Evolutionary conservation across 2,113 vertebrate genomes (phyloP), one percentile per base, ranked within the genome.

Genomic region (Catharus bicknelli): DNA sequence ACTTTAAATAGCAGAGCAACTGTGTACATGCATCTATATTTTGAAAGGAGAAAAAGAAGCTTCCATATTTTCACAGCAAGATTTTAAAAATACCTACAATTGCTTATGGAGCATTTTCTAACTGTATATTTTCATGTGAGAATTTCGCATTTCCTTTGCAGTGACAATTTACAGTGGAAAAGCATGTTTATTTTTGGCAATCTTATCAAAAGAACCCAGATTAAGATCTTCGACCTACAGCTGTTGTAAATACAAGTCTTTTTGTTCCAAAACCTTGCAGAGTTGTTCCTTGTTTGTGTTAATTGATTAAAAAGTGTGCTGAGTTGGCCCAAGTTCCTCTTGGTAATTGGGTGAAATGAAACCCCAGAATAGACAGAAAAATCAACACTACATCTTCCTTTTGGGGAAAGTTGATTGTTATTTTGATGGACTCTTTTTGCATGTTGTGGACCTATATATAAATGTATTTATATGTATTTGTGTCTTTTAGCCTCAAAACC

Each of bases 171-270:
- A 15, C 29, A 76, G 70, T 85, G 59, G 27, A 70, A 83, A 25
- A 72, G 51, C 40, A 20, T 38, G 38, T 48, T 86, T 74, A 47
- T 72, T 83, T 90, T 77, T 93, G 34, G 29, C 57, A 48, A 6
- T 53, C 51, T 83, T 86, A 73, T 94, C 64, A 78, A 90, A 92
- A 69, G 21, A 55, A 36, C 16, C 43, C 59, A 87, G 72, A 86
- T 90, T 74, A 93, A 76, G 42, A 89, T 93, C 59, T 95, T 79
- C 85, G 78, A 90, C 54, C 67, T 84, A 63, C 61, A 95, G 61
- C 78, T 79, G 75, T 78, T 74, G 45, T 51, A 83, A 82, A 89
- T 43, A 55, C 53, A 75, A 77, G 42, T 51, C 45, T 54, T 86
- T 57, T 64, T 92, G 66, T 81, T 73, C 57, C 7, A 42, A 88